Evolutionary conservation across 1,140 invertebrate species (phyloP).

Genomic region (Vanessa atalanta): DNA sequence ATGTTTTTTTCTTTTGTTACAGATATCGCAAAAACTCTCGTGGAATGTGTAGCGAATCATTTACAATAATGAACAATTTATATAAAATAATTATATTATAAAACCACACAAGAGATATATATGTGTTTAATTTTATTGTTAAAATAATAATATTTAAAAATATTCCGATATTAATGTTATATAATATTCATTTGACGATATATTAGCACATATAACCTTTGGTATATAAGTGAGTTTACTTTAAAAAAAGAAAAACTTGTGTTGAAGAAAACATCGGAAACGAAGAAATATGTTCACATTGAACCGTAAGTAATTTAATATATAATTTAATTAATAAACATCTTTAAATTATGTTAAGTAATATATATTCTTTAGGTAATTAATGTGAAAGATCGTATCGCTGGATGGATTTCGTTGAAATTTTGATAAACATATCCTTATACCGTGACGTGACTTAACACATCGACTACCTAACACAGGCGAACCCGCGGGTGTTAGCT

Average conservation of each 20-base stretch:
- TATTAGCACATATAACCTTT: background rate
- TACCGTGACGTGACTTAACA: too few species aligned
- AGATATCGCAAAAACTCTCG: conserved; percentile 7
- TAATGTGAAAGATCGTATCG: too few species aligned
- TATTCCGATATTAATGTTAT: too few species aligned
- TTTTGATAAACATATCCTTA: too few species aligned
- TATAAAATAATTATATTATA: background rate
- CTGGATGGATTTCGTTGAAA: too few species aligned
- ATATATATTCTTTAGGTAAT: too few species aligned
- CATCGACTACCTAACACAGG: too few species aligned
- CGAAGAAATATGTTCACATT: conserved; percentile 7
- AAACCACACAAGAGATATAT: background rate
- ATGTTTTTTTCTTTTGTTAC: conserved; percentile 6
- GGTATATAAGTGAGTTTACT: background rate
- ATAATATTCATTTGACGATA: background rate
- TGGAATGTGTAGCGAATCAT: conserved; percentile 2
- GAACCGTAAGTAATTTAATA: conserved; percentile 7
- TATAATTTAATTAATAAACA: too few species aligned
- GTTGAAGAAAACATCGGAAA: background rate
- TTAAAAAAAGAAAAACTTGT: background rate
- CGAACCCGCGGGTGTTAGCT: too few species aligned
- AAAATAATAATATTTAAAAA: too few species aligned
- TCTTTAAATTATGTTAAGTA: too few species aligned
- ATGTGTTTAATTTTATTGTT: too few species aligned
- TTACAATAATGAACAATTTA: background rate